Evolutionary conservation across 2,113 vertebrate genomes (phyloP).

Genomic region (Isichthys henryi): DNA sequence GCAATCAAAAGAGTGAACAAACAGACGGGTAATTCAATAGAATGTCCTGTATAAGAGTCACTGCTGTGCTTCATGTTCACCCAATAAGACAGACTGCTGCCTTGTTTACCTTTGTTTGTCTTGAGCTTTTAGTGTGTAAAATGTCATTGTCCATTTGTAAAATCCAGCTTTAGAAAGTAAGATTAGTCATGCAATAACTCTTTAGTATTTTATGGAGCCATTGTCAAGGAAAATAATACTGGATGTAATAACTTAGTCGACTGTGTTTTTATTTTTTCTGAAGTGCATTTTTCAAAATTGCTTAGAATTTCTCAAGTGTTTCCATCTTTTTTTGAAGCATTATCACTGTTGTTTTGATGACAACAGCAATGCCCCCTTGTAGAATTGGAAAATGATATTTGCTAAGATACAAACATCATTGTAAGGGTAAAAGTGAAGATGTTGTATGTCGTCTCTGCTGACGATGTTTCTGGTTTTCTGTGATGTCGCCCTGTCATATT

Average conservation of each 20-base stretch:
- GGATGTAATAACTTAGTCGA: background rate
- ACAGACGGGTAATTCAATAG: background rate
- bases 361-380: background rate
- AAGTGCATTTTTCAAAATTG: background rate
- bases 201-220: no score
- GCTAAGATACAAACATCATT: background rate
- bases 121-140: background rate
- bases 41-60: background rate
- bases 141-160: background rate
- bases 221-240: background rate
- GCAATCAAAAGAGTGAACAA: background rate
- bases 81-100: background rate
- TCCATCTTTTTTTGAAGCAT: background rate
- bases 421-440: background rate
- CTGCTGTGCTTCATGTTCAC: background rate
- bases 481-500: background rate
- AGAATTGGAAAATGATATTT: background rate
- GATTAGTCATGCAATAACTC: no score
- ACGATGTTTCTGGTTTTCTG: background rate
- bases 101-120: background rate
- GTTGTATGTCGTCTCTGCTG: background rate
- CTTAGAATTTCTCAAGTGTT: background rate
- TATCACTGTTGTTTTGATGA: no score
- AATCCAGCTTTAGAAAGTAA: background rate
- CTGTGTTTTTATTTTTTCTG: background rate